Conservation (phyloP, 2,113 vertebrate genomes). For the Trinectes maculatus region DNA sequence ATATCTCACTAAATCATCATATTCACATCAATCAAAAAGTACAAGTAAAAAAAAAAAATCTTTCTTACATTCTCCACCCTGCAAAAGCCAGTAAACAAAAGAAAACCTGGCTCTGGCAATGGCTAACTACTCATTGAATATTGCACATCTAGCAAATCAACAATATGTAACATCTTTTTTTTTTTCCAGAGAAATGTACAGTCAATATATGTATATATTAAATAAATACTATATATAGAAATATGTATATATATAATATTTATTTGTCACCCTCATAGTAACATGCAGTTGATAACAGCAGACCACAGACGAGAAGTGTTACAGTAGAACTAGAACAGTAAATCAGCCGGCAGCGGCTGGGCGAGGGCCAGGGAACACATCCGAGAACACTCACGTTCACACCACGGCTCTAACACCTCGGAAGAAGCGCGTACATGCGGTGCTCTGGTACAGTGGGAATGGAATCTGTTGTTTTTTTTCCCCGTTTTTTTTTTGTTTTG, state of each 20-base stretch:
- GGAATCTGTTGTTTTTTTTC: conserved; percentile 54
- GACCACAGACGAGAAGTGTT: conserved; percentile 78
- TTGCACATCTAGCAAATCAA: conserved; percentile 84
- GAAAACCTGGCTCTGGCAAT: conserved; percentile 61
- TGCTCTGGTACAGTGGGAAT: conserved; percentile 42
- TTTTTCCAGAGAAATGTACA: conserved; percentile 79
- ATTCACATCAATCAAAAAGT: conserved; percentile 39
- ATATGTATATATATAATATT: conserved; percentile 71
- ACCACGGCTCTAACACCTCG: conserved; percentile 60
- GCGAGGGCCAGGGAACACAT: conserved; percentile 60
- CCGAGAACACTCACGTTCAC: conserved; percentile 75
- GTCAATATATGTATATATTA: conserved; percentile 72
- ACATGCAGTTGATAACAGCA: conserved; percentile 83
- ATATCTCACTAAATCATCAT: conserved; percentile 45
- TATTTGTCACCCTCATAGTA: conserved; percentile 67
- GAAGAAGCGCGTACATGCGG: conserved; percentile 67
- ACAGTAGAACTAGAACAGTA: conserved; percentile 80
- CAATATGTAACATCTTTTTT: conserved; percentile 66
- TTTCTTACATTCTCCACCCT: conserved; percentile 64
- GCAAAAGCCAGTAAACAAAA: conserved; percentile 51
- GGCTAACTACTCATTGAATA: conserved; percentile 74
- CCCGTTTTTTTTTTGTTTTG: conserved; percentile 22
- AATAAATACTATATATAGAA: conserved; percentile 81
- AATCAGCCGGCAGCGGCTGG: conserved; percentile 47
- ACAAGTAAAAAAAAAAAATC: conserved; percentile 39